Evolutionary conservation across 2,797 vertebrate genomes (phyloP).

Genomic region (Acrocephalus scirpaceus): DNA sequence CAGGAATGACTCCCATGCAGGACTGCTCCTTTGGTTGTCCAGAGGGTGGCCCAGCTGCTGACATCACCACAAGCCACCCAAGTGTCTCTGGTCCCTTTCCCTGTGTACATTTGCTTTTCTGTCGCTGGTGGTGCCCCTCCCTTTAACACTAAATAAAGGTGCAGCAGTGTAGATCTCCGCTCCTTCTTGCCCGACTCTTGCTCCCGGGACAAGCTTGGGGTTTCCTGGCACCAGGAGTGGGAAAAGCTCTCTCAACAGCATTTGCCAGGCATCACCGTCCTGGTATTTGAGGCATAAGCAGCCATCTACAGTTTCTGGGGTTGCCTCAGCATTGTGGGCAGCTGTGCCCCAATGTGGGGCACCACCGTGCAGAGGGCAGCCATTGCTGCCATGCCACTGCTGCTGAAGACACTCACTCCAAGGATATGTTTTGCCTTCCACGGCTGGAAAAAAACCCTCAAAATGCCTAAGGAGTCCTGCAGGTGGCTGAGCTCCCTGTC

Average conservation of each 20-base stretch:
- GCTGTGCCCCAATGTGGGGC: not conserved
- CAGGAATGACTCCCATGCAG: fast-evolving
- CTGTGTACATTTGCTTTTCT: not conserved
- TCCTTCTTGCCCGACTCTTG: not conserved
- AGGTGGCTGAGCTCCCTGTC: fast-evolving
- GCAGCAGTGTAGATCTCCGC: fast-evolving
- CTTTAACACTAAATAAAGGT: conserved; percentile 37
- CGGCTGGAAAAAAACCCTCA: not conserved
- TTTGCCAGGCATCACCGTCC: not conserved
- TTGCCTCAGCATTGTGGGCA: not conserved
- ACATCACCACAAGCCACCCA: not conserved
- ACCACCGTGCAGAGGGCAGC: not conserved
- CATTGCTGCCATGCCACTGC: not conserved
- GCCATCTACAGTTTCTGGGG: not conserved
- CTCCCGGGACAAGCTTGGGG: fast-evolving
- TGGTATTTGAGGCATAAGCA: not conserved
- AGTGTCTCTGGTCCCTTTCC: not conserved
- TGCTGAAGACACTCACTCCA: not conserved
- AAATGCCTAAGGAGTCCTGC: not conserved
- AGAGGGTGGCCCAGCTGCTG: not conserved
- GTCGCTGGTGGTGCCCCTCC: not conserved
- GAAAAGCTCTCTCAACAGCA: not conserved
- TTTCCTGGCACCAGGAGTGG: not conserved
- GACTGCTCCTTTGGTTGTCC: not conserved
- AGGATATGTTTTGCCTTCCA: not conserved